Conservation (phyloP, 2,797 vertebrate species). For the Staurois parvus region DNA sequence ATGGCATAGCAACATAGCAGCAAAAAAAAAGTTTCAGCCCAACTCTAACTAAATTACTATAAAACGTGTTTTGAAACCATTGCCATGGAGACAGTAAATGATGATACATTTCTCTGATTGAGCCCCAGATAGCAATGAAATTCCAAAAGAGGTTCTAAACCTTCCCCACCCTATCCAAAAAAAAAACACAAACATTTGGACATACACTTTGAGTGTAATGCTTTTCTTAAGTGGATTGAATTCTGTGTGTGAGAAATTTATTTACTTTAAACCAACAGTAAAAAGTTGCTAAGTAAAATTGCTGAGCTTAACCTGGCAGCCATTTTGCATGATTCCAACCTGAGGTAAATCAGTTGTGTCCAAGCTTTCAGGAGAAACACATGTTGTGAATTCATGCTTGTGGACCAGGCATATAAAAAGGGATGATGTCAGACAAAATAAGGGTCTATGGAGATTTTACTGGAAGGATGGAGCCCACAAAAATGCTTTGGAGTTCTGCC, state of each 20-base stretch:
- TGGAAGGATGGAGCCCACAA: not conserved
- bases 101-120: not conserved
- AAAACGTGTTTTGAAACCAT: too few relatives aligned
- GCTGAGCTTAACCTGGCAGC: not conserved
- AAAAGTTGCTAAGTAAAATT: not conserved
- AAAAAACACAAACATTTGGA: not conserved
- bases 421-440: constrained; percentile 26
- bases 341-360: not conserved
- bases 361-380: constrained; percentile 1
- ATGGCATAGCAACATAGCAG: too few relatives aligned
- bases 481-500: constrained; percentile 3
- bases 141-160: not conserved
- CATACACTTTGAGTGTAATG: not conserved
- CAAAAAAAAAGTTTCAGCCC: too few relatives aligned
- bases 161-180: not conserved
- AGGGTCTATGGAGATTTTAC: constrained; percentile 8
- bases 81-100: too few relatives aligned
- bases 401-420: constrained; percentile 5
- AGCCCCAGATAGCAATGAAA: not conserved
- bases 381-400: constrained; percentile 30
- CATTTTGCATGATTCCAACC: not conserved
- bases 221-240: not conserved
- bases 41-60: too few relatives aligned
- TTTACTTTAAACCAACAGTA: not conserved
- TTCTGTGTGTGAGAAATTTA: not conserved